These are phyloP conservation scores for Pterostichus niger DNA, from an alignment of 2,888 invertebrate genomes.

Conservation along the genomic window DNA sequence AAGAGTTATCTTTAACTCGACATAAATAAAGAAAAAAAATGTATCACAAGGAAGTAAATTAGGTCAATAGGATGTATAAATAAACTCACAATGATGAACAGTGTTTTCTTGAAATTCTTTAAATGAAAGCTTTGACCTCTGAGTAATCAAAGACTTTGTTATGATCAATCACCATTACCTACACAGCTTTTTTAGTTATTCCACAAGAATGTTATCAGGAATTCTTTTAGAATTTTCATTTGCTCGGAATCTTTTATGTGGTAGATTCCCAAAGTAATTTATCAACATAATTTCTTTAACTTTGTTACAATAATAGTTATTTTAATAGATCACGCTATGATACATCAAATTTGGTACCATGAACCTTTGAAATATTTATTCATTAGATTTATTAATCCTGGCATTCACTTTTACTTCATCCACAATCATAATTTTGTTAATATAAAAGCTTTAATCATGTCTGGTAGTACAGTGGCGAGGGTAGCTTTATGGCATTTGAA, in stretches of 20 bases:
- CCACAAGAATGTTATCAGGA: neutral
- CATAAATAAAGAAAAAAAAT: neutral
- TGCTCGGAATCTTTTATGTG: neutral
- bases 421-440: too few species aligned
- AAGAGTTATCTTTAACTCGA: neutral
- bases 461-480: too few species aligned
- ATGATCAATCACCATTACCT: neutral
- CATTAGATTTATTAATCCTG: too few species aligned
- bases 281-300: too few species aligned
- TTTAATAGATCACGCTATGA: too few species aligned
- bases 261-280: too few species aligned
- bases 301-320: too few species aligned
- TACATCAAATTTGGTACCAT: too few species aligned
- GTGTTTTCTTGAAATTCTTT: slow-evolving; percentile 2
- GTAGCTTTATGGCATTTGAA: too few species aligned
- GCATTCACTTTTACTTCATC: too few species aligned
- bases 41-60: slow-evolving; percentile 6
- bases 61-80: slow-evolving; percentile 9
- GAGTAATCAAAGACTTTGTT: neutral
- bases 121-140: slow-evolving; percentile 15
- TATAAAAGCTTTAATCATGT: too few species aligned
- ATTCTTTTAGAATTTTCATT: slow-evolving; percentile 56
- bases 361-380: too few species aligned
- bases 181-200: neutral
- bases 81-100: slow-evolving; percentile 7